A percentile compares a stretch with the other conserved stretches of the same genome.
These are phyloP conservation scores for Embidobia sp. DNA, from an alignment of 2,888 invertebrate genomes.

Conservation along the genomic window DNA sequence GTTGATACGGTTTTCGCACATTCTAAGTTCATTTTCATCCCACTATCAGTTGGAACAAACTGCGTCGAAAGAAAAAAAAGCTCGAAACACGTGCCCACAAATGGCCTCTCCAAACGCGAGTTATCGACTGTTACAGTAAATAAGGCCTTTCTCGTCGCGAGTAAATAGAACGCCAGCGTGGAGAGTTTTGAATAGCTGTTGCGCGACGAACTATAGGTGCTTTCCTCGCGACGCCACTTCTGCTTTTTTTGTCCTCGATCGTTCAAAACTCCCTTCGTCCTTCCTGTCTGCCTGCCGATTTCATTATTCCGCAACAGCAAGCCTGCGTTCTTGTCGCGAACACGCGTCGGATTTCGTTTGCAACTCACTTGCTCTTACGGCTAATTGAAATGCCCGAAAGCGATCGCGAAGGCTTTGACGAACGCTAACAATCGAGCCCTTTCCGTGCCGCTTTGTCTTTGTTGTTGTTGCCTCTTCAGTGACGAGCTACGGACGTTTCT, in stretches of 20 bases:
- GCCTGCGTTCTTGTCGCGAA: too few species aligned
- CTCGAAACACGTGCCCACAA: constrained; percentile 9
- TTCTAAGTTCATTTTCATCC: too few species aligned
- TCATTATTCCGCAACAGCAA: constrained; percentile 13
- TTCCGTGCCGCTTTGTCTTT: neutral
- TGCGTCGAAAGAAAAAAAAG: too few species aligned
- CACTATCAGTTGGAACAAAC: too few species aligned
- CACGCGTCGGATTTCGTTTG: too few species aligned
- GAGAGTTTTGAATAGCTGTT: constrained; percentile 11
- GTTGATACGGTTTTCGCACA: too few species aligned
- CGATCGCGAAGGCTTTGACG: constrained; percentile 21
- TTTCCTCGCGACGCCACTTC: constrained; percentile 1
- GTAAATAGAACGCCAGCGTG: constrained; percentile 31
- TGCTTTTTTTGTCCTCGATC: constrained; percentile 21
- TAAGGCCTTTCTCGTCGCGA: constrained; percentile 9
- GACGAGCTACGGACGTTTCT: neutral
- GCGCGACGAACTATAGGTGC: constrained; percentile 9
- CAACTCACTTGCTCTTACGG: constrained; percentile 28
- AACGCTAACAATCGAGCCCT: neutral
- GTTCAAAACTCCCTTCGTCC: constrained; percentile 2
- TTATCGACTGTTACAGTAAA: constrained; percentile 32
- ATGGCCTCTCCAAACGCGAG: constrained; percentile 1
- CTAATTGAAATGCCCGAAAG: constrained; percentile 40
- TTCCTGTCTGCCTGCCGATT: neutral
- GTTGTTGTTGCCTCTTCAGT: constrained; percentile 5